Evolutionary conservation across 2,797 vertebrate genomes (phyloP).

Genomic region (Eulemur coronatus): DNA sequence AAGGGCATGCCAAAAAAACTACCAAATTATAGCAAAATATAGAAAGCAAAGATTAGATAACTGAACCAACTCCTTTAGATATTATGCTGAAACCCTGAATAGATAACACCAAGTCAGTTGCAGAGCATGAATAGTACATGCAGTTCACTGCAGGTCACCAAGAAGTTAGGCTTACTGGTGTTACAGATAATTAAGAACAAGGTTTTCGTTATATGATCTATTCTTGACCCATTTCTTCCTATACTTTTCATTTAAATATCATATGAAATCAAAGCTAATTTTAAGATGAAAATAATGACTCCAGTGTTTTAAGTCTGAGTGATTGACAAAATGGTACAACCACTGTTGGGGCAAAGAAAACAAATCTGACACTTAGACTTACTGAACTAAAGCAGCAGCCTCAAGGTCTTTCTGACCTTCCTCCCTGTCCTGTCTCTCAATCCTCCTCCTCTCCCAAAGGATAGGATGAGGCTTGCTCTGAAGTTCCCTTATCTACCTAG

Average conservation of each 20-base stretch:
- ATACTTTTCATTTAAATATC: background rate
- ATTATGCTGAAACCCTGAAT: background rate
- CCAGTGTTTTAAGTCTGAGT: background rate
- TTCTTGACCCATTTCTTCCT: background rate
- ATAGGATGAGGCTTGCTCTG: background rate
- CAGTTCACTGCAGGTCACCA: background rate
- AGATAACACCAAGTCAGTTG: background rate
- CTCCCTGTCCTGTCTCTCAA: background rate
- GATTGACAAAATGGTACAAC: background rate
- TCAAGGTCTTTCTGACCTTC: background rate
- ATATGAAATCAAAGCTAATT: constrained; percentile 16
- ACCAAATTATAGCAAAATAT: background rate
- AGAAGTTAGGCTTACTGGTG: background rate
- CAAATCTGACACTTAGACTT: background rate
- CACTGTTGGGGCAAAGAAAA: background rate
- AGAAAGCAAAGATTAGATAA: background rate
- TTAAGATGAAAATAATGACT: constrained; percentile 6
- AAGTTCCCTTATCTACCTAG: background rate
- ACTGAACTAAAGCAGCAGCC: background rate
- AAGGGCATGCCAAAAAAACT: background rate
- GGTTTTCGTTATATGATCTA: background rate
- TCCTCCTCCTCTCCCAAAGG: background rate
- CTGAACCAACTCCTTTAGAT: background rate
- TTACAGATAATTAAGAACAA: background rate
- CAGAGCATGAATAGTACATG: background rate